Evolutionary conservation across 2,888 invertebrate genomes (phyloP).

Genomic region (Drosophila kanekoi): DNA sequence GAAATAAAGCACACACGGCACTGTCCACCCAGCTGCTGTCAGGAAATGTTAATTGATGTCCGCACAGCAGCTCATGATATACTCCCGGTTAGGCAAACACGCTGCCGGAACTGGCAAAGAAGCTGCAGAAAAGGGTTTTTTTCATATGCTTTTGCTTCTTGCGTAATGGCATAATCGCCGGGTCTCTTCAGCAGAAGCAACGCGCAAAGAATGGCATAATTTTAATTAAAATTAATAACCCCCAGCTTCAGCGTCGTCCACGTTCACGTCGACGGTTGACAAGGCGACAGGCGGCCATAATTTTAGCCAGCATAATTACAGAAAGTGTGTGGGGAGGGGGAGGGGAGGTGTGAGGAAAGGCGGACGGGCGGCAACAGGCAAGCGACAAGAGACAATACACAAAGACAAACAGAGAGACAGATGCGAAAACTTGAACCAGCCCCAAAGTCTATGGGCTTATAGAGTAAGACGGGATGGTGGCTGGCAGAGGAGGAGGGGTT

Average conservation of each 20-base stretch:
- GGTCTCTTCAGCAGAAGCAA: conserved; percentile 28
- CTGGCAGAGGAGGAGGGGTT: background rate
- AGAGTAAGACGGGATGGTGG: background rate
- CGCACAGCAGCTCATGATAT: conserved; percentile 42
- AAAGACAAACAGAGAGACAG: conserved; percentile 44
- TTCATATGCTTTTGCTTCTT: conserved; percentile 1
- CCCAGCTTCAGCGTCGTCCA: conserved; percentile 44
- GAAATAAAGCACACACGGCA: conserved; percentile 20
- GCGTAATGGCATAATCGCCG: conserved; percentile 54
- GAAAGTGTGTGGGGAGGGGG: conserved; percentile 30
- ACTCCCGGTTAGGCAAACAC: conserved; percentile 39
- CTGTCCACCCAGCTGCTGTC: conserved; percentile 57
- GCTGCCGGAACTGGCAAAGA: conserved; percentile 31
- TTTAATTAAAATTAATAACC: conserved; percentile 82
- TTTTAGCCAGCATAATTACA: conserved; percentile 76
- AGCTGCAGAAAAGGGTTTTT: conserved; percentile 35
- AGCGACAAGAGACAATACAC: conserved; percentile 18
- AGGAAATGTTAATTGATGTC: conserved; percentile 60
- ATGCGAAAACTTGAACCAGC: conserved; percentile 44
- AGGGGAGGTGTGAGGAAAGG: background rate
- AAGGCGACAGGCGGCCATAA: conserved; percentile 72
- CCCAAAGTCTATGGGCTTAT: conserved; percentile 8
- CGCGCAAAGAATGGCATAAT: conserved; percentile 70
- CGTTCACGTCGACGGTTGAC: conserved; percentile 43
- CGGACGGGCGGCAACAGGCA: conserved; percentile 2